These are phyloP conservation scores for Sinocyclocheilus grahami DNA, from an alignment of 2,113 vertebrate species.

Conservation along the genomic window DNA sequence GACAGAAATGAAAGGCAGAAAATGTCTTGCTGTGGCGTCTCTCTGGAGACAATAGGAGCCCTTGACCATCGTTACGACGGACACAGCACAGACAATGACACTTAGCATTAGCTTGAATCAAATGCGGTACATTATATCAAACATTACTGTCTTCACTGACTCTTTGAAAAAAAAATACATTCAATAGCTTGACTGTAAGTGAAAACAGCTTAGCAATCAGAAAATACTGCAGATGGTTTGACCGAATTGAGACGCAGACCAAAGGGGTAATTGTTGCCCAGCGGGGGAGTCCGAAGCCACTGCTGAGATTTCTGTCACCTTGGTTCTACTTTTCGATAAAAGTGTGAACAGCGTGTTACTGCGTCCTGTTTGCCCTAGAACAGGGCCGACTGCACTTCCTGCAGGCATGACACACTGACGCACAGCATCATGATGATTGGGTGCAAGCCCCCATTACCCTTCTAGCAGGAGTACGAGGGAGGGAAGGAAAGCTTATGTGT, in stretches of 20 bases:
- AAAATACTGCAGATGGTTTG: slow-evolving; percentile 8
- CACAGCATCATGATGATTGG: slow-evolving; percentile 52
- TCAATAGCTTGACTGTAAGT: background rate
- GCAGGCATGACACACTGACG: slow-evolving; percentile 40
- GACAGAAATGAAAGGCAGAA: slow-evolving; percentile 5
- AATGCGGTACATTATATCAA: background rate
- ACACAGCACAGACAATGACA: background rate
- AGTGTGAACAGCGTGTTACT: slow-evolving; percentile 44
- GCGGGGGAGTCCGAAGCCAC: slow-evolving; percentile 18
- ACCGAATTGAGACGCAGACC: slow-evolving; percentile 23
- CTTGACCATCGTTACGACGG: background rate
- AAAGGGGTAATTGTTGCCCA: slow-evolving; percentile 24
- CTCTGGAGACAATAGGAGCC: slow-evolving; percentile 3
- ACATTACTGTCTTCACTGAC: background rate
- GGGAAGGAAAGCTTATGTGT: slow-evolving; percentile 30
- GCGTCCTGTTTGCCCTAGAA: slow-evolving; percentile 42
- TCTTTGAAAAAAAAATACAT: background rate
- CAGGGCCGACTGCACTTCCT: slow-evolving; percentile 49
- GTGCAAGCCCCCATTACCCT: slow-evolving; percentile 59
- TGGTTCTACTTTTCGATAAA: slow-evolving; percentile 43
- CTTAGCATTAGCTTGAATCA: background rate
- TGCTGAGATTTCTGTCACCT: slow-evolving; percentile 39
- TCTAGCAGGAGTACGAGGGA: slow-evolving; percentile 48
- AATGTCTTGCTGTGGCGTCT: background rate
- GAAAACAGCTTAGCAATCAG: background rate